A percentile compares a stretch with the other conserved stretches of the same genome.
Conservation (phyloP, 2,888 invertebrate species). For the Notodromas monacha region DNA sequence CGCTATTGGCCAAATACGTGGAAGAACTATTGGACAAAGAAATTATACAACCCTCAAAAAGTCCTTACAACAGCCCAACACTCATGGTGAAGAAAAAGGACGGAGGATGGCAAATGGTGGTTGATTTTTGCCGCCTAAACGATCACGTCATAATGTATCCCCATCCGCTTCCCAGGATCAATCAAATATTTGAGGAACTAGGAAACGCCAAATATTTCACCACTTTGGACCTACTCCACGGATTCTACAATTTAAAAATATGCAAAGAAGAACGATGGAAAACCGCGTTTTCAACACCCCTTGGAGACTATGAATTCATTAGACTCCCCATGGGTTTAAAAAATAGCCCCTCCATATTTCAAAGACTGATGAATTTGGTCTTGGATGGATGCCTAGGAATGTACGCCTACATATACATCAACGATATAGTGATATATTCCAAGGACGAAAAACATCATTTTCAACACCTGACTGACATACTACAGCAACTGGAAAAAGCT, state of each 20-base stretch:
- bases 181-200: constrained; percentile 1
- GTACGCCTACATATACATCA: constrained; percentile 4
- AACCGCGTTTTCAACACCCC: constrained; percentile 6
- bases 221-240: constrained; percentile 2
- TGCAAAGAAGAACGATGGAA: constrained; percentile 5
- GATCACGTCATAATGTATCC: neutral
- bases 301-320: constrained; percentile 7
- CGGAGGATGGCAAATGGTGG: neutral
- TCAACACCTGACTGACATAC: constrained; percentile 1
- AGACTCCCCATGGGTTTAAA: constrained; percentile 7
- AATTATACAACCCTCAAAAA: constrained; percentile 1
- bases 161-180: constrained; percentile 6
- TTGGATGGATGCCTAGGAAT: constrained; percentile 5
- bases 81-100: constrained; percentile 4
- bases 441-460: constrained; percentile 4
- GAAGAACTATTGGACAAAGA: constrained; percentile 2
- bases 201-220: constrained; percentile 7
- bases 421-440: constrained; percentile 4
- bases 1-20: constrained; percentile 4
- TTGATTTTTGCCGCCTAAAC: constrained; percentile 1
- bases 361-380: constrained; percentile 2
- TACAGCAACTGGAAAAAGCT: constrained; percentile 2
- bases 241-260: constrained; percentile 6
- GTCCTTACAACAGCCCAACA: constrained; percentile 4
- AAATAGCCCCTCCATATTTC: constrained; percentile 7